Evolutionary conservation across 2,797 vertebrate genomes (phyloP).

Genomic region (Hephaestus fuliginosus): DNA sequence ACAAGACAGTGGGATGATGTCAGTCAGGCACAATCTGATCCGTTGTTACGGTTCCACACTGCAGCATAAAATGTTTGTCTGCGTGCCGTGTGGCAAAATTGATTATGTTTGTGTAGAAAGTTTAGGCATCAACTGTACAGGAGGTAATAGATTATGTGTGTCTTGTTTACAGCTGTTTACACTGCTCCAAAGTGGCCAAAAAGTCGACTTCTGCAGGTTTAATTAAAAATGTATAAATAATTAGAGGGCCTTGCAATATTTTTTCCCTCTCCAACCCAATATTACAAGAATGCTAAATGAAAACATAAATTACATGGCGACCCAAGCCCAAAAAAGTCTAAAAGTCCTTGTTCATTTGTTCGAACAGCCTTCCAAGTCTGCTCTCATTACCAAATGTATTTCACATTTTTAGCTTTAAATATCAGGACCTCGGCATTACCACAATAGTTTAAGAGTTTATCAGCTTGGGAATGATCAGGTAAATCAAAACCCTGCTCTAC

Average conservation of each 20-base stretch:
- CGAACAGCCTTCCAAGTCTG: too few relatives aligned
- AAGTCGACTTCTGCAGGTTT: neutral
- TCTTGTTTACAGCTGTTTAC: too few relatives aligned
- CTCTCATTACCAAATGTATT: too few relatives aligned
- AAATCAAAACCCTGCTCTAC: neutral
- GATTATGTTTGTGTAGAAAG: neutral
- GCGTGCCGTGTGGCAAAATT: neutral
- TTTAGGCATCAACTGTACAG: neutral
- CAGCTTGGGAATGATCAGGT: neutral
- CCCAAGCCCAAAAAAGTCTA: too few relatives aligned
- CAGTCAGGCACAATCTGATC: neutral
- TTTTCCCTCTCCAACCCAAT: too few relatives aligned
- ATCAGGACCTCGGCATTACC: neutral
- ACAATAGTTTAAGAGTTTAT: neutral
- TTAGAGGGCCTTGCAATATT: too few relatives aligned
- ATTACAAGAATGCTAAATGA: too few relatives aligned
- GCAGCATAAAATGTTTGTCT: neutral
- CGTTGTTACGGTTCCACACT: neutral
- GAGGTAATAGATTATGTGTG: neutral
- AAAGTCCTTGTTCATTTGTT: too few relatives aligned
- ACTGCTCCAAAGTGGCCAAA: neutral
- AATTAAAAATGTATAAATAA: neutral
- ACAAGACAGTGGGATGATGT: neutral
- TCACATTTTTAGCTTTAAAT: neutral
- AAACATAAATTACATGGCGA: too few relatives aligned